Percentiles rank a stretch among this genome's conserved stretches.
Conservation (phyloP, 1,140 invertebrate genomes). For the Spodoptera frugiperda region DNA sequence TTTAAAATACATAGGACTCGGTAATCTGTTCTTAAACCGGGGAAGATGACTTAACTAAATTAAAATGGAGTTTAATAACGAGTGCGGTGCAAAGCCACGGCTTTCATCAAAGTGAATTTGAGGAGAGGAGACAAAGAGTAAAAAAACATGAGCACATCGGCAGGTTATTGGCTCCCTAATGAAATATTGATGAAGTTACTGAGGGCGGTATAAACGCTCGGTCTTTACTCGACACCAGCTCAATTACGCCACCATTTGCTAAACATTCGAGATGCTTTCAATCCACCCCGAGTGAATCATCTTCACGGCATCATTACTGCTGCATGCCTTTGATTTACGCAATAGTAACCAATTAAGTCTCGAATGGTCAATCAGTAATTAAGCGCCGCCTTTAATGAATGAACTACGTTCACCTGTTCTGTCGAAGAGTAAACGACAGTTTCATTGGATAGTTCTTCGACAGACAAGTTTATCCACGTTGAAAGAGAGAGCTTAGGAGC, state of each 20-base stretch:
- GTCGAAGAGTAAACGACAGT: too few species aligned
- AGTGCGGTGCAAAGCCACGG: conserved; percentile 18
- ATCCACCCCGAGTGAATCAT: neutral
- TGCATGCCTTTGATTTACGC: too few species aligned
- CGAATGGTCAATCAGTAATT: too few species aligned
- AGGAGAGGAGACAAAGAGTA: conserved; percentile 37
- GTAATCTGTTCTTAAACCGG: neutral
- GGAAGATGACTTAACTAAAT: conserved; percentile 21
- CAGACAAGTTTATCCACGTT: too few species aligned
- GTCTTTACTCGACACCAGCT: conserved; percentile 2
- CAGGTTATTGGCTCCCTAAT: conserved; percentile 69
- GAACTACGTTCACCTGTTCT: too few species aligned
- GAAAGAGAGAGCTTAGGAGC: too few species aligned
- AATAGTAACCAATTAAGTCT: too few species aligned
- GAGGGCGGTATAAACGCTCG: conserved; percentile 26
- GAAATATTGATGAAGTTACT: conserved; percentile 74
- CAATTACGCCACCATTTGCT: conserved; percentile 8
- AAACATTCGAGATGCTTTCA: conserved; percentile 6
- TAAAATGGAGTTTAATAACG: conserved; percentile 39
- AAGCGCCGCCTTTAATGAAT: too few species aligned
- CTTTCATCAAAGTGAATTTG: conserved; percentile 48
- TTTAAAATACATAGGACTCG: conserved; percentile 20
- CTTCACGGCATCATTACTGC: too few species aligned
- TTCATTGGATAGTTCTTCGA: too few species aligned
- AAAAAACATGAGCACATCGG: conserved; percentile 56